Evolutionary conservation across 2,797 vertebrate species (phyloP).

Genomic region (Syncerus caffer): DNA sequence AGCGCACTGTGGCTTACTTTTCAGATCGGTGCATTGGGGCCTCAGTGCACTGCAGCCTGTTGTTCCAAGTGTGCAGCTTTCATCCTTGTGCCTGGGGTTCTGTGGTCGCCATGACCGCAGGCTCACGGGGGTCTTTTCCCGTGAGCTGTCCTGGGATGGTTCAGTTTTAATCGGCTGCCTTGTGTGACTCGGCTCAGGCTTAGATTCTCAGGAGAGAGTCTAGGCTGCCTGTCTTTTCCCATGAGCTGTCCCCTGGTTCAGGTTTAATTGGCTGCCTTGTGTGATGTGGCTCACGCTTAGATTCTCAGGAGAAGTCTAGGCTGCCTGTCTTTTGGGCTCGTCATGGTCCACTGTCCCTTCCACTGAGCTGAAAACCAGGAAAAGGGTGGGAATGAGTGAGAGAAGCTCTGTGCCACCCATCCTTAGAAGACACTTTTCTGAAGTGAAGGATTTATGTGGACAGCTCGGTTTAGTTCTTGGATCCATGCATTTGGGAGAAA

Average conservation of each 20-base stretch:
- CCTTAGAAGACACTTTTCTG: neutral
- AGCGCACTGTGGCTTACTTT: neutral
- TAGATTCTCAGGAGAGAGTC: neutral
- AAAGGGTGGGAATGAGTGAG: neutral
- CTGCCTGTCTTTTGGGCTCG: neutral
- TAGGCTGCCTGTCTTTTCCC: neutral
- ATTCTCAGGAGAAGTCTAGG: neutral
- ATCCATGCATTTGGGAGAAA: neutral
- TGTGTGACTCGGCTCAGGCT: neutral
- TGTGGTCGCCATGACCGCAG: rapidly evolving
- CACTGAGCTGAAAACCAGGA: neutral
- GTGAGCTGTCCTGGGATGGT: too few species aligned
- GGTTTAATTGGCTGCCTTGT: neutral
- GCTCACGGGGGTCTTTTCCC: neutral
- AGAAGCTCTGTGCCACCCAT: neutral
- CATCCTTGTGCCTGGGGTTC: neutral
- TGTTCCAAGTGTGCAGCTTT: neutral
- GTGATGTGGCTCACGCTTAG: neutral
- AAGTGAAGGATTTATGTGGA: neutral
- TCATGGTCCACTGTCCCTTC: neutral
- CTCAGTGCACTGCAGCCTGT: neutral
- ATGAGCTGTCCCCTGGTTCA: neutral
- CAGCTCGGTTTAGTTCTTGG: neutral
- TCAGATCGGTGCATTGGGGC: rapidly evolving
- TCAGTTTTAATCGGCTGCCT: neutral